Conservation (phyloP, 2,113 vertebrate species). For the Urocitellus parryii region DNA sequence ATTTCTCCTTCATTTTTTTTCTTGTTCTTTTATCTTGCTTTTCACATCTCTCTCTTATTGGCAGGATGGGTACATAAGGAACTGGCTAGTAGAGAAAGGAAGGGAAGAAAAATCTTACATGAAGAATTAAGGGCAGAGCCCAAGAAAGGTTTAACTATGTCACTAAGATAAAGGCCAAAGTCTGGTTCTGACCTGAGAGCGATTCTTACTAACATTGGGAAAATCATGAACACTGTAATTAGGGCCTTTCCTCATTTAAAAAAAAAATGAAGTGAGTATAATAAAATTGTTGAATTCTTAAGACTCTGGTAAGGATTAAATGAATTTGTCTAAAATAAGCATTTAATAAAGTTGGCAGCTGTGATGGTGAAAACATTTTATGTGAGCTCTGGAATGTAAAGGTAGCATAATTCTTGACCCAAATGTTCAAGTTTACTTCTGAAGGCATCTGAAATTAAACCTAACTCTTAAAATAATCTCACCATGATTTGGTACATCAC, state of each 20-base stretch:
- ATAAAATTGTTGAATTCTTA: neutral
- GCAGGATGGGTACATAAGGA: neutral
- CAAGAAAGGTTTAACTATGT: neutral
- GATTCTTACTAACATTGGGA: neutral
- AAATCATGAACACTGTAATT: neutral
- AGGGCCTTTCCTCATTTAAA: slow-evolving; percentile 4
- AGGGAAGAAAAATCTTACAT: neutral
- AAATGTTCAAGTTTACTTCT: neutral
- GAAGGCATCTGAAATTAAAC: neutral
- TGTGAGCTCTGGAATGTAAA: neutral
- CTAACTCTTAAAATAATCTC: neutral
- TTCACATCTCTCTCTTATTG: neutral
- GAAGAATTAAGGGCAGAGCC: neutral
- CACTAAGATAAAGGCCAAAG: neutral
- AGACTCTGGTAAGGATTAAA: neutral
- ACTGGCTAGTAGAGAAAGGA: neutral
- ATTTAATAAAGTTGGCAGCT: neutral
- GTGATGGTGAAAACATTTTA: neutral
- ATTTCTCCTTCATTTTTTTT: neutral
- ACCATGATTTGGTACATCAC: neutral
- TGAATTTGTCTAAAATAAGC: slow-evolving; percentile 22
- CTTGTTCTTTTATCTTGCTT: neutral
- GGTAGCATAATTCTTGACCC: neutral
- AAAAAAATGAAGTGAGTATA: neutral
- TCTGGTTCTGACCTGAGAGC: neutral